Conservation (phyloP, 2,797 vertebrate genomes). For the Spinus olivaceus region DNA sequence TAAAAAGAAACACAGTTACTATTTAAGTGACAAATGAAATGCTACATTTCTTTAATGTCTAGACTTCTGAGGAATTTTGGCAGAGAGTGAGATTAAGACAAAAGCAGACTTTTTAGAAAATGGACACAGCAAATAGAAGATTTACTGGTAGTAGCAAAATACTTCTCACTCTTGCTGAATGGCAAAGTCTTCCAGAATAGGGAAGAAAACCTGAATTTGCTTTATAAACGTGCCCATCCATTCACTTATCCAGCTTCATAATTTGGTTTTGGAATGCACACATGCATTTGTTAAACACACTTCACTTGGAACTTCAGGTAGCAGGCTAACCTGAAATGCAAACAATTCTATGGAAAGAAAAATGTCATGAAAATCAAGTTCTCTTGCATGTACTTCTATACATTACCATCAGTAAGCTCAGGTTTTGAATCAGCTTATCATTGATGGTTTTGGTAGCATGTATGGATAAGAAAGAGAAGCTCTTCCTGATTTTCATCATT, state of each 20-base stretch:
- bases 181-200: slow-evolving; percentile 4
- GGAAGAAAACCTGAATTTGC: neutral
- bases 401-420: slow-evolving; percentile 47
- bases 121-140: neutral
- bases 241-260: neutral
- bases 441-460: slow-evolving; percentile 39
- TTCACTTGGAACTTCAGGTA: slow-evolving; percentile 42
- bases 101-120: neutral
- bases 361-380: slow-evolving; percentile 63
- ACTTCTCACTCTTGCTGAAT: neutral
- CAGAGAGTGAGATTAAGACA: neutral
- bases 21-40: neutral
- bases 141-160: neutral
- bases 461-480: slow-evolving; percentile 50
- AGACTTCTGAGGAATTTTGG: neutral
- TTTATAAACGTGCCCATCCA: neutral
- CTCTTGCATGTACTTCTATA: slow-evolving; percentile 45
- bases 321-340: neutral
- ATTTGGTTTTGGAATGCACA: neutral
- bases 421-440: neutral
- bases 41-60: neutral
- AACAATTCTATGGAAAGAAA: neutral
- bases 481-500: slow-evolving; percentile 61
- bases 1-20: neutral
- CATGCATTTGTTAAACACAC: neutral